Conservation (phyloP, 2,888 invertebrate species). For the Cosmia pyralina region DNA sequence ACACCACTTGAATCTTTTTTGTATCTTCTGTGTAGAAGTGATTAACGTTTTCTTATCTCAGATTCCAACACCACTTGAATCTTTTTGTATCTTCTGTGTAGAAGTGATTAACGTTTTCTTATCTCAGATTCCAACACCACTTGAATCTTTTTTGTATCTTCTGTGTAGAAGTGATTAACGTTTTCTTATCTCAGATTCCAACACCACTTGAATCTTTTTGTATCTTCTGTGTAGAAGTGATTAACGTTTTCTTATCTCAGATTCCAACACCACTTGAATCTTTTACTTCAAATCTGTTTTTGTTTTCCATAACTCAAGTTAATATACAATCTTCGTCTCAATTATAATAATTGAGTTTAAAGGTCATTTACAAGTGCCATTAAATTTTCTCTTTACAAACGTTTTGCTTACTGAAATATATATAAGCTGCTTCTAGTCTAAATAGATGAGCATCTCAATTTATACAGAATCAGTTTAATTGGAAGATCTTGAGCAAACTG, state of each 20-base stretch:
- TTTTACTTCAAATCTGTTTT: not conserved
- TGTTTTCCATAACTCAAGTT: constrained; percentile 9
- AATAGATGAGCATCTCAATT: constrained; percentile 35
- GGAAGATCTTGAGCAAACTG: constrained; percentile 39
- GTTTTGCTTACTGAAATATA: constrained; percentile 38
- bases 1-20: not conserved
- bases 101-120: not conserved
- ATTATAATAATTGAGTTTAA: constrained; percentile 31
- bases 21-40: too few relatives aligned
- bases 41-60: not conserved
- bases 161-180: too few relatives aligned
- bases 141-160: not conserved
- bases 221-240: too few relatives aligned
- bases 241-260: not conserved
- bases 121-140: not conserved
- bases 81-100: not conserved
- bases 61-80: not conserved
- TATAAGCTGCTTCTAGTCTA: constrained; percentile 37
- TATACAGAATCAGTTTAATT: constrained; percentile 48
- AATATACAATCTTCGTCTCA: constrained; percentile 26
- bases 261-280: not conserved
- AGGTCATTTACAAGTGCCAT: constrained; percentile 43
- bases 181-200: not conserved
- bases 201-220: not conserved
- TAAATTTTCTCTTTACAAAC: constrained; percentile 44